These are phyloP conservation scores for Agrilus biguttatus DNA, from an alignment of 2,888 invertebrate genomes.

Conservation along the genomic window DNA sequence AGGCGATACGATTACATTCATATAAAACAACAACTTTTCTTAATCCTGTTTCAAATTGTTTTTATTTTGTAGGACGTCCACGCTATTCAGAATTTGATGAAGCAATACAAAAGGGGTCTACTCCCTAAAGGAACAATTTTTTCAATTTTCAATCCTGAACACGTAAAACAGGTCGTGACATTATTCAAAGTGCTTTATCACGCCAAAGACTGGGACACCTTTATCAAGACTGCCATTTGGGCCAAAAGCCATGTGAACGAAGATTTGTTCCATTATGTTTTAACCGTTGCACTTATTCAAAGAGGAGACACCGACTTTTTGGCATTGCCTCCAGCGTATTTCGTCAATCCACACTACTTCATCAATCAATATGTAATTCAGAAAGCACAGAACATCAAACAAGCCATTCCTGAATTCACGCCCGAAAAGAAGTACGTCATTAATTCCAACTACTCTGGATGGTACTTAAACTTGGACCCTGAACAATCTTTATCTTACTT, in stretches of 20 bases:
- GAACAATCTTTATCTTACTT: slow-evolving; percentile 50
- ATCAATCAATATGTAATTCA: slow-evolving; percentile 52
- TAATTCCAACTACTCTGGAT: slow-evolving; percentile 46
- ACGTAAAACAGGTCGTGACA: slow-evolving; percentile 46
- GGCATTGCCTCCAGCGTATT: slow-evolving; percentile 56
- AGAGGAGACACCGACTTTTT: slow-evolving; percentile 49
- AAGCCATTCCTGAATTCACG: slow-evolving; percentile 21
- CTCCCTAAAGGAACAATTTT: slow-evolving; percentile 47
- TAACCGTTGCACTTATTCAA: slow-evolving; percentile 46
- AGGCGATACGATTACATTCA: no score
- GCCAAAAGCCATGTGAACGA: slow-evolving; percentile 54
- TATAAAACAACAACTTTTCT: no score
- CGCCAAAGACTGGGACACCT: slow-evolving; percentile 56
- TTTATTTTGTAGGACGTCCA: slow-evolving; percentile 36
- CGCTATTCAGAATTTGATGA: slow-evolving; percentile 40
- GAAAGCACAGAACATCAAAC: slow-evolving; percentile 46
- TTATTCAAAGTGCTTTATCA: slow-evolving; percentile 53
- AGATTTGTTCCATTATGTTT: slow-evolving; percentile 50
- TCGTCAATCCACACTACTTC: slow-evolving; percentile 58
- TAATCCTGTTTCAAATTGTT: no score
- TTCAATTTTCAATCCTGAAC: slow-evolving; percentile 43
- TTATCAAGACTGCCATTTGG: slow-evolving; percentile 53
- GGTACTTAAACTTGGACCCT: slow-evolving; percentile 23
- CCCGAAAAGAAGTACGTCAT: slow-evolving; percentile 32
- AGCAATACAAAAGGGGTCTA: slow-evolving; percentile 38